These are phyloP conservation scores for Neuroscelio doddi DNA, from an alignment of 2,888 invertebrate genomes.

Conservation along the genomic window DNA sequence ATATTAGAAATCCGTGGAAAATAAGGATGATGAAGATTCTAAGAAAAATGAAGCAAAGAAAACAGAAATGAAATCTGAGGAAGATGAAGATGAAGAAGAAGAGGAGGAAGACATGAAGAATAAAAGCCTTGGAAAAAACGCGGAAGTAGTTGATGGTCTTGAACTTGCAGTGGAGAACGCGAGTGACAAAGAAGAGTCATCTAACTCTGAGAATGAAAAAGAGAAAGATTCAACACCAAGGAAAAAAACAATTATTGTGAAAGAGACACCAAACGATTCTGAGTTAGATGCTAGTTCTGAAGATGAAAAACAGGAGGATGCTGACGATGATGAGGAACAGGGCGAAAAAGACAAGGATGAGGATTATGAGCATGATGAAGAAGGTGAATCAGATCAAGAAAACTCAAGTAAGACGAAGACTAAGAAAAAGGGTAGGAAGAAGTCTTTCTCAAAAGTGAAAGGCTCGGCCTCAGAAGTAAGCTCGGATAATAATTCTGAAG, in stretches of 20 bases:
- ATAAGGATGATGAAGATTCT: slow-evolving; percentile 16
- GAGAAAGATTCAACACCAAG: slow-evolving; percentile 52
- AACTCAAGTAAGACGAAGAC: slow-evolving; percentile 18
- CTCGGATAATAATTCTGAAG: slow-evolving; percentile 56
- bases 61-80: slow-evolving; percentile 17
- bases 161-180: slow-evolving; percentile 68
- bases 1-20: slow-evolving; percentile 3
- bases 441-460: slow-evolving; percentile 50
- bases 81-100: slow-evolving; percentile 24
- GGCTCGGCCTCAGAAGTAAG: slow-evolving; percentile 59
- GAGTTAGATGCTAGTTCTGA: slow-evolving; percentile 65
- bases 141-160: slow-evolving; percentile 63
- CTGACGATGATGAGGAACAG: slow-evolving; percentile 30
- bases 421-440: slow-evolving; percentile 49
- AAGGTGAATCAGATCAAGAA: slow-evolving; percentile 7
- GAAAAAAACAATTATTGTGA: slow-evolving; percentile 64
- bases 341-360: slow-evolving; percentile 25
- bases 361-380: no score
- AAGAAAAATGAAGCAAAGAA: slow-evolving; percentile 5
- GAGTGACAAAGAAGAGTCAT: slow-evolving; percentile 63
- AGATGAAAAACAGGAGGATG: slow-evolving; percentile 47
- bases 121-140: slow-evolving; percentile 35
- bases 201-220: slow-evolving; percentile 55
- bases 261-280: slow-evolving; percentile 63
- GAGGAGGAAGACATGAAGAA: slow-evolving; percentile 34